Base-by-base conservation (phyloP, 2,113 vertebrate genomes). In the Protomyctophum bolini region DNA sequence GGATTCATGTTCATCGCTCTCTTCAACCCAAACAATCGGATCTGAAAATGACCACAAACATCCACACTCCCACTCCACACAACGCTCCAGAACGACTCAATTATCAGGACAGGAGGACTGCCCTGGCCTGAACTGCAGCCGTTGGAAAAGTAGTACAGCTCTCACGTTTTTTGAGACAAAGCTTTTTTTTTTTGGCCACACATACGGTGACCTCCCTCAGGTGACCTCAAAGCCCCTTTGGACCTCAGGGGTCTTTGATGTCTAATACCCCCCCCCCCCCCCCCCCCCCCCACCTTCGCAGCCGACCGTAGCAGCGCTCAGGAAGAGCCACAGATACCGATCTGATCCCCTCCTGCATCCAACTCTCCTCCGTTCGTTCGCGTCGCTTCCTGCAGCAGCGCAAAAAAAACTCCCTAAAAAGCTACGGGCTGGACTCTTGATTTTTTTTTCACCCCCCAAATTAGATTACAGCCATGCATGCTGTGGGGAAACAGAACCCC, bases 311-410 rank as follows among this genome's bases (percentile, higher is more conserved):
- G 63, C 50, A 77, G 63, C 50, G 60, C 69, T 54, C 76, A 81
- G 83, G 75, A 84, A 80, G 80, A 72, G 75, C 52, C 11, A 41
- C 68, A 78, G 79, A 81, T 85, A 67, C 63, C 58, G 66, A 81
- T 77, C 66, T 61, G 65, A 70, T 76, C 51, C 72, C 72, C 69
- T 63, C 58, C 51, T 74, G 79, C 74, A 83, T 72, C 72, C 49
- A 62, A 64, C 48, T 60, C 12, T 52, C 12, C 14, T 14, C 54
- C 12, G 3, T 55, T 7, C n/a, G 6, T 21, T 8, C 55, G 9
- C 11, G 10, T 11, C 6, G 5, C 12, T 11, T n/a, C 10, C 51
- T 11, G 52, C 52, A 3, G 11, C n/a, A n/a, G 52, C 52, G n/a
- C n/a, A n/a, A n/a, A n/a, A n/a, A n/a, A 54, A 12, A 41, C 52